Percentiles rank a stretch among this genome's conserved stretches.
These are phyloP conservation scores for Zenarchopterus dispar DNA, from an alignment of 2,797 vertebrate genomes.

Conservation along the genomic window DNA sequence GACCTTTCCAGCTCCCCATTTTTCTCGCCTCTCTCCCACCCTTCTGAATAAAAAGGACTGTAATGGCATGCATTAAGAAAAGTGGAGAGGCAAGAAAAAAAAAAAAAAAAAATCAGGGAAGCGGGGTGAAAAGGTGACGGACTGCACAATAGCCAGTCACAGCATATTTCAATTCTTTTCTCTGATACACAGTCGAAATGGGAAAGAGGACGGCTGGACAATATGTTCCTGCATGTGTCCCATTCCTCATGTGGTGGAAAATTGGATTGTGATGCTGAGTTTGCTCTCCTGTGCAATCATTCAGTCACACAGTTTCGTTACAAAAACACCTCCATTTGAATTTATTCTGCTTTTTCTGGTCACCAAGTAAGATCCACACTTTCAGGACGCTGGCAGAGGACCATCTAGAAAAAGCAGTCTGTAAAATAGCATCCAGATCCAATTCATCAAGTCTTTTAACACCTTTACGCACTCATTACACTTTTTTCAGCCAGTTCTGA, in stretches of 20 bases:
- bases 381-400: constrained; percentile 20
- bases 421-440: constrained; percentile 15
- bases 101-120: constrained; percentile 23
- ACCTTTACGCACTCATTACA: not conserved
- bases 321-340: constrained; percentile 31
- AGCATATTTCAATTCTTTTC: constrained; percentile 62
- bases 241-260: constrained; percentile 58
- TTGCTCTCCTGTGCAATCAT: constrained; percentile 38
- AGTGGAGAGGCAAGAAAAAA: no score
- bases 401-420: constrained; percentile 15
- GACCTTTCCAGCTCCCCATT: constrained; percentile 56
- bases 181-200: constrained; percentile 29
- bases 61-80: constrained; percentile 50
- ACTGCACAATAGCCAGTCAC: constrained; percentile 65
- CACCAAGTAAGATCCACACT: constrained; percentile 18
- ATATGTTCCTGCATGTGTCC: constrained; percentile 31
- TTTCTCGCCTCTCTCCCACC: constrained; percentile 17
- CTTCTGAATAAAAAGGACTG: constrained; percentile 37
- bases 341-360: constrained; percentile 34
- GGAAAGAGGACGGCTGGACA: constrained; percentile 39
- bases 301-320: constrained; percentile 45
- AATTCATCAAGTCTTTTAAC: constrained; percentile 22
- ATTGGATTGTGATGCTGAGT: constrained; percentile 56
- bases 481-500: no score
- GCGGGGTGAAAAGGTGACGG: constrained; percentile 49